A percentile compares a stretch with the other conserved stretches of the same genome.
These are phyloP conservation scores for Alloscopus bannaensis DNA, from an alignment of 2,888 invertebrate genomes.

Conservation along the genomic window DNA sequence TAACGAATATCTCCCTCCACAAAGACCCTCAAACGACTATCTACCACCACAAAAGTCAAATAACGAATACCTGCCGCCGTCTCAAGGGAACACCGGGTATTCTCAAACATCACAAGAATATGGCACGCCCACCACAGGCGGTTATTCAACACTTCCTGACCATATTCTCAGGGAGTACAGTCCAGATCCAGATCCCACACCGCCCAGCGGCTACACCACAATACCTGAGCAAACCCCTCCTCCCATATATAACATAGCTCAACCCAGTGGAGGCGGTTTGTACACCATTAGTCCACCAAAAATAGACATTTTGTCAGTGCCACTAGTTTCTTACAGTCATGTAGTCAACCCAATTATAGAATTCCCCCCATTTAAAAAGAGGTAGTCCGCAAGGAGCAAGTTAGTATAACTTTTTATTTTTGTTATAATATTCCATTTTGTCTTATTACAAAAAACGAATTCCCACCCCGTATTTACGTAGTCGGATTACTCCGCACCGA, in stretches of 20 bases:
- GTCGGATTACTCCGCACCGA: too few species aligned
- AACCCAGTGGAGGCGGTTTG: constrained; percentile 26
- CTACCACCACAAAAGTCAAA: constrained; percentile 40
- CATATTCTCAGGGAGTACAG: constrained; percentile 42
- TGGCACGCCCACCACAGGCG: constrained; percentile 24
- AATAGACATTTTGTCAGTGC: constrained; percentile 59
- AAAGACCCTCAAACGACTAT: constrained; percentile 19
- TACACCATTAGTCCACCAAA: constrained; percentile 38
- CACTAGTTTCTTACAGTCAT: constrained; percentile 67
- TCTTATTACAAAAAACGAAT: too few species aligned
- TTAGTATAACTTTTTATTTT: too few species aligned
- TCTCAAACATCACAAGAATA: constrained; percentile 30
- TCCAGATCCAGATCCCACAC: constrained; percentile 35
- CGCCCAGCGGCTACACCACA: constrained; percentile 43
- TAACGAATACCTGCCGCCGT: constrained; percentile 58
- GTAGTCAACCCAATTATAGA: constrained; percentile 53
- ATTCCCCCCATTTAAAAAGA: constrained; percentile 59
- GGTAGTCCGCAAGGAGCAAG: too few species aligned
- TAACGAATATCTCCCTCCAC: constrained; percentile 23
- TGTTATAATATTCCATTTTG: too few species aligned
- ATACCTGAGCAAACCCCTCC: constrained; percentile 63
- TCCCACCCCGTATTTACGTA: too few species aligned
- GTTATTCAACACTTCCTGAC: constrained; percentile 50
- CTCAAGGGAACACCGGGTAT: not conserved
- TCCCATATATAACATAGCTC: constrained; percentile 34